Percentiles rank a stretch among this genome's conserved stretches.
Evolutionary conservation across 2,113 vertebrate species (phyloP).

Genomic region (Corvus hawaiiensis): DNA sequence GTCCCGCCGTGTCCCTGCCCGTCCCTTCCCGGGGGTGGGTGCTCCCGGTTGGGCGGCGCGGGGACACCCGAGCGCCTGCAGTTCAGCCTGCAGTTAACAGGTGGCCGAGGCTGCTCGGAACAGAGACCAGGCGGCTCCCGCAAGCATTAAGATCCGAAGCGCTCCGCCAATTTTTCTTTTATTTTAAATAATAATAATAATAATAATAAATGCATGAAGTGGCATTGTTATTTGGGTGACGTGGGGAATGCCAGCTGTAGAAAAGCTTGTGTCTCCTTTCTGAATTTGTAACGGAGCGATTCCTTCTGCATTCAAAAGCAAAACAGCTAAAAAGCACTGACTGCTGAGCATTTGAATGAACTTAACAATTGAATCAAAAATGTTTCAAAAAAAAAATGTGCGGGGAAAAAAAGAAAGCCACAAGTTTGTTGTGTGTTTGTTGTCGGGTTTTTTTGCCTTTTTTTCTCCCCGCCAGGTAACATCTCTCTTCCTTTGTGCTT

Average conservation of each 20-base stretch:
- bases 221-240: accelerated
- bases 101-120: neutral
- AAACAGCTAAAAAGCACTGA: neutral
- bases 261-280: neutral
- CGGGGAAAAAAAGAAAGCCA: too few species aligned
- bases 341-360: neutral
- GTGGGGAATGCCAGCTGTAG: neutral
- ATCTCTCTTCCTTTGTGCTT: neutral
- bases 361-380: neutral
- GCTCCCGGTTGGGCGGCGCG: neutral
- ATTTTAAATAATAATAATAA: neutral
- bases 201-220: neutral
- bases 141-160: neutral
- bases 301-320: neutral
- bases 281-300: neutral
- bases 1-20: neutral
- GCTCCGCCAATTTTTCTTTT: neutral
- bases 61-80: neutral
- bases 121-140: accelerated
- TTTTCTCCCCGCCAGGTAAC: accelerated
- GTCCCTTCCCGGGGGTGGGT: neutral
- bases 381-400: neutral
- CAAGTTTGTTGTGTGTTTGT: neutral
- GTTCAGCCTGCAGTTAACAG: neutral
- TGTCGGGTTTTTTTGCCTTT: neutral